Percentiles rank a stretch among this genome's conserved stretches.
These are phyloP conservation scores for Apantesis nais DNA, from an alignment of 2,888 invertebrate genomes.

Conservation along the genomic window DNA sequence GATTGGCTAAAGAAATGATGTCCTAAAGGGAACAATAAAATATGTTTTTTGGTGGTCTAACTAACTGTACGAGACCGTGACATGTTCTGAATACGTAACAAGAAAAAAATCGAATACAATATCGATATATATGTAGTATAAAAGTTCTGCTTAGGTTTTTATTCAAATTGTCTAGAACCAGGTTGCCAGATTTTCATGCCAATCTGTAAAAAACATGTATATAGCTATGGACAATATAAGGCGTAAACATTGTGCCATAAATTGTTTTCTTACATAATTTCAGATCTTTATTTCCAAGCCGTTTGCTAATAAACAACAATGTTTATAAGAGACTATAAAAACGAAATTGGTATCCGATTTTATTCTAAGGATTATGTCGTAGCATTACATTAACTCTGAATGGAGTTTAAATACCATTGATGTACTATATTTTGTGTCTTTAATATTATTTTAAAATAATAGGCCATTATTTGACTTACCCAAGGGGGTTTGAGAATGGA, in stretches of 20 bases:
- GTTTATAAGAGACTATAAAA: neutral
- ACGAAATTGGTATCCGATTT: neutral
- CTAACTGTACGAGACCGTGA: neutral
- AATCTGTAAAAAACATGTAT: neutral
- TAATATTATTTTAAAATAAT: neutral
- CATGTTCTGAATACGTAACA: neutral
- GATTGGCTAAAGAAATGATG: neutral
- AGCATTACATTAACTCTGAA: neutral
- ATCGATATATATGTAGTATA: neutral
- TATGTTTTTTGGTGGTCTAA: neutral
- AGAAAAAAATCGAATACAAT: neutral
- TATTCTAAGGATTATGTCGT: neutral
- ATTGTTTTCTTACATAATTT: neutral
- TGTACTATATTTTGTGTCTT: neutral
- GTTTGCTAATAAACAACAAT: neutral
- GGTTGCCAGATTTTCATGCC: neutral
- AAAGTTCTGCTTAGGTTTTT: neutral
- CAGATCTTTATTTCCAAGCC: neutral
- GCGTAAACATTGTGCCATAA: neutral
- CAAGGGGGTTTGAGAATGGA: neutral
- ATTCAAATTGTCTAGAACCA: neutral
- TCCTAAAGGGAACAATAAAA: neutral
- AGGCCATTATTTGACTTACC: neutral
- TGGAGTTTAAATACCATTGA: neutral
- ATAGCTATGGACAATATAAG: neutral